Evolutionary conservation across 2,113 vertebrate species (phyloP).

Genomic region (Synodontis membranacea): DNA sequence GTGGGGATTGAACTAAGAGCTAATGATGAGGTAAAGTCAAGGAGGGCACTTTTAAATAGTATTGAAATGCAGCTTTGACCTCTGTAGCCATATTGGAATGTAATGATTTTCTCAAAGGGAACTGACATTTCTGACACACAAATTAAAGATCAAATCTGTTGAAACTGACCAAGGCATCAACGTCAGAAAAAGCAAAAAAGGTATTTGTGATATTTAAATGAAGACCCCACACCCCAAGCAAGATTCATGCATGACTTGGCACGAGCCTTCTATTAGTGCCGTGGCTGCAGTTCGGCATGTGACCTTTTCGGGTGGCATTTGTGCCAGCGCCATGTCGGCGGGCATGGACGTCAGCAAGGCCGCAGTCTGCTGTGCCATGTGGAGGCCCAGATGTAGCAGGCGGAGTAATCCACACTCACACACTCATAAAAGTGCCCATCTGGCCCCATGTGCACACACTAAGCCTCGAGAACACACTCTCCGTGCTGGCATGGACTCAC

Average conservation of each 20-base stretch:
- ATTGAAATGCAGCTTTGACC: background rate
- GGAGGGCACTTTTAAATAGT: background rate
- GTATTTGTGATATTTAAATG: background rate
- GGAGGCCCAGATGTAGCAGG: slow-evolving; percentile 94
- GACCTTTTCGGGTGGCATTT: slow-evolving; percentile 68
- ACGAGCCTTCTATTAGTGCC: background rate
- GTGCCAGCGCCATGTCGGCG: slow-evolving; percentile 51
- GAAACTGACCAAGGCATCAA: background rate
- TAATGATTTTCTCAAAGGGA: background rate
- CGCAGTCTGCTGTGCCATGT: slow-evolving; percentile 84
- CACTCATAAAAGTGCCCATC: slow-evolving; percentile 90
- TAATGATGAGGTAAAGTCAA: background rate
- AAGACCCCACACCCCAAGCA: background rate
- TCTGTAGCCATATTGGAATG: background rate
- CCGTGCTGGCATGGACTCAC: slow-evolving; percentile 72
- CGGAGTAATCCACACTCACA: slow-evolving; percentile 89
- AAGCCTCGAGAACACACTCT: slow-evolving; percentile 75
- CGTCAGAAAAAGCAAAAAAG: background rate
- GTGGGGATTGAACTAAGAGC: background rate
- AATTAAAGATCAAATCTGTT: background rate
- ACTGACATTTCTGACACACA: background rate
- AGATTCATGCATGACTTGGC: background rate
- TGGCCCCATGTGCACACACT: slow-evolving; percentile 80
- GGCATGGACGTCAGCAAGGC: slow-evolving; percentile 61
- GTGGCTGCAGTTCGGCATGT: slow-evolving; percentile 38